phyloP scores from a whole-genome alignment of 2,113 vertebrate species.

The Melanocharis versteri region DNA sequence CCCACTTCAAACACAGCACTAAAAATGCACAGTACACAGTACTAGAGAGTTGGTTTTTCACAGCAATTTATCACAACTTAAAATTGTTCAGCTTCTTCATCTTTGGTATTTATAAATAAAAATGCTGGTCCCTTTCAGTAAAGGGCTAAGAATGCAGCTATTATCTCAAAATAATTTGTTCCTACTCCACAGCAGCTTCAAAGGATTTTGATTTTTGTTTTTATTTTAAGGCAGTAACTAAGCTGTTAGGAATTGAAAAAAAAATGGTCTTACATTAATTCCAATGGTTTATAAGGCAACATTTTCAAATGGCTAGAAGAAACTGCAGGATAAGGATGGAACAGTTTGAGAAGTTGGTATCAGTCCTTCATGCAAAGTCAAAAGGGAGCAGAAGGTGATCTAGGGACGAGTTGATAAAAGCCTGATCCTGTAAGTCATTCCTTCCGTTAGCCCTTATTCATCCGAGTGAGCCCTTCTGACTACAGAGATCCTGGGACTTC shows the following conservation, averaged over 20 bases:
- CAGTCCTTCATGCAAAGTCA: not conserved
- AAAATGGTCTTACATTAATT: not conserved
- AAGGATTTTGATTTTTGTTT: not conserved
- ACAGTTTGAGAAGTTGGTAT: not conserved
- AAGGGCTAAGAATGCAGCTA: not conserved
- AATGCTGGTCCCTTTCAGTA: slow-evolving; percentile 4
- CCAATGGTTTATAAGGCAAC: slow-evolving; percentile 28
- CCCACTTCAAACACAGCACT: not conserved
- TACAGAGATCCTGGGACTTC: not conserved
- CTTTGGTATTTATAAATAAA: slow-evolving; percentile 51
- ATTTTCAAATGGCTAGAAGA: not conserved
- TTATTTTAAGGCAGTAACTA: slow-evolving; percentile 8
- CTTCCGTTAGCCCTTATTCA: not conserved
- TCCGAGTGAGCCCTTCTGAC: not conserved
- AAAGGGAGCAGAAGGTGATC: not conserved
- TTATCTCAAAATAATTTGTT: not conserved
- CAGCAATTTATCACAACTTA: not conserved
- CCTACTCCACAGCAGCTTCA: not conserved
- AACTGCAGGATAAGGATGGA: not conserved
- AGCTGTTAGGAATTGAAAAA: not conserved
- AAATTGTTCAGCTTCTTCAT: not conserved
- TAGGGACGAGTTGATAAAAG: not conserved
- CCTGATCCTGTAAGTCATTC: not conserved
- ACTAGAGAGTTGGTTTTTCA: not conserved
- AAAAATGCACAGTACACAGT: not conserved